These are phyloP conservation scores for Emydocephalus ijimae DNA, from an alignment of 2,113 vertebrate species.

Conservation along the genomic window DNA sequence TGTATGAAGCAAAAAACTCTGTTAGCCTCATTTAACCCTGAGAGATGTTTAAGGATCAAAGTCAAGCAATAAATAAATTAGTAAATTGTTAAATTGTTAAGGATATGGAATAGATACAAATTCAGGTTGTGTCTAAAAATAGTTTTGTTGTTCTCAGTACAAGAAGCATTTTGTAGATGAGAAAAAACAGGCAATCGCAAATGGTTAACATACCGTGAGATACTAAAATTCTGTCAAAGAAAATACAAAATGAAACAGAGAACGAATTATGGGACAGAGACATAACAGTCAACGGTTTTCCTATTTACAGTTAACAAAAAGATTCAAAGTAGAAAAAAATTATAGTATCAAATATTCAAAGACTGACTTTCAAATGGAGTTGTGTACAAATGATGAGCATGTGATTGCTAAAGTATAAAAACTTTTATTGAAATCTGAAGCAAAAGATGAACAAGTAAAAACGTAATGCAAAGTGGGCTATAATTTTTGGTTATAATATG, in stretches of 20 bases:
- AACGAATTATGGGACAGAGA: neutral
- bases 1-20: neutral
- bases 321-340: neutral
- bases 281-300: neutral
- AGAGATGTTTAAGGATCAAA: neutral
- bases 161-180: neutral
- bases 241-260: neutral
- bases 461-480: neutral
- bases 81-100: neutral
- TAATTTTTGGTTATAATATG: neutral
- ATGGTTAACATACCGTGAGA: neutral
- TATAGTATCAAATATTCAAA: neutral
- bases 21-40: neutral
- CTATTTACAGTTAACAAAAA: neutral
- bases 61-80: neutral
- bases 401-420: neutral
- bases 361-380: neutral
- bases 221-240: neutral
- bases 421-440: neutral
- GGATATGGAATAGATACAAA: neutral
- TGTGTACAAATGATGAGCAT: neutral
- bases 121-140: neutral
- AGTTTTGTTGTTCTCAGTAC: neutral
- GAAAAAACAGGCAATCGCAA: neutral
- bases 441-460: neutral